phyloP scores from a whole-genome alignment of 1,140 invertebrate species.

The Lasioglossum baleicum region DNA sequence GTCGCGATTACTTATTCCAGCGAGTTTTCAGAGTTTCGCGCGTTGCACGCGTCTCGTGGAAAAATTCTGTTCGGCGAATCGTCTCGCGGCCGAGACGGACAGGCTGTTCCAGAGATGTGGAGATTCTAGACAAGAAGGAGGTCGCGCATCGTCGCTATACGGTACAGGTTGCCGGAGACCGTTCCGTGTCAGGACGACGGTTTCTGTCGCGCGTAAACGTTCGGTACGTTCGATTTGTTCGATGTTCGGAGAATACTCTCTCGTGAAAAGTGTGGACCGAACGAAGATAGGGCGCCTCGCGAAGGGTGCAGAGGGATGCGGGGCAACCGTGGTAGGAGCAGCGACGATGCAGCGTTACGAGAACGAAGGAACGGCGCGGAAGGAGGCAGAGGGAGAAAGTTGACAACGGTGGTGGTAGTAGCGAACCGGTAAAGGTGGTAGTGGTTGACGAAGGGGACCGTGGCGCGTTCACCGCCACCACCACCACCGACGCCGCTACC shows the following conservation, averaged over 20 bases:
- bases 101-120: too few species aligned
- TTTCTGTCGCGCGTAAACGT: constrained; percentile 34
- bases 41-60: too few species aligned
- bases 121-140: neutral
- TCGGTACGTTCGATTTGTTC: constrained; percentile 47
- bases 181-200: constrained; percentile 49
- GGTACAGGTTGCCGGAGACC: neutral
- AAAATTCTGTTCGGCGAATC: too few species aligned
- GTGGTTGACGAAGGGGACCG: constrained; percentile 54
- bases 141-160: neutral
- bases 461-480: constrained; percentile 54
- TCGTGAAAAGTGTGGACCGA: constrained; percentile 52
- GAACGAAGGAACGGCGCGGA: neutral
- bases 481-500: too few species aligned
- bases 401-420: constrained; percentile 37
- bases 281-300: constrained; percentile 50
- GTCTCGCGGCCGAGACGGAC: too few species aligned
- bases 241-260: constrained; percentile 51
- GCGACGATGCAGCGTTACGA: neutral
- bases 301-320: constrained; percentile 21
- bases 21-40: neutral
- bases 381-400: constrained; percentile 30
- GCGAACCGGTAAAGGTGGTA: constrained; percentile 31
- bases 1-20: constrained; percentile 9
- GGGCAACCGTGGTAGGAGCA: neutral